Conservation (phyloP, 92 coral and sea anemone species). For the Palythoa heliodiscus region DNA sequence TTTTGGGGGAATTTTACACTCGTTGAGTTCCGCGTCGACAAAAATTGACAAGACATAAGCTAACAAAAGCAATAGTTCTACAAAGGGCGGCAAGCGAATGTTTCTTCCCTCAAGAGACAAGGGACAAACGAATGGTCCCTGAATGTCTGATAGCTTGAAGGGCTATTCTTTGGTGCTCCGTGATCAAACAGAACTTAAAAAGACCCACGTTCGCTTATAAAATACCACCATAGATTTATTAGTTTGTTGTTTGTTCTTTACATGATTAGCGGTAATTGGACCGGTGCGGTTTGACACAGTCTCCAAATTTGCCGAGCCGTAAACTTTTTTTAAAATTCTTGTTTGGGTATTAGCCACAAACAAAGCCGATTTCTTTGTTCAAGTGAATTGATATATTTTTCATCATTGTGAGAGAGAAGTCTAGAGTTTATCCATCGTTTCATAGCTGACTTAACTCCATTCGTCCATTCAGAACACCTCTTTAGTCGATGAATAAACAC, state of each 20-base stretch:
- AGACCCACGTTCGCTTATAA: slow-evolving; percentile 19
- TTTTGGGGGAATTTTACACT: not conserved
- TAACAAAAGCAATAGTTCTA: slow-evolving; percentile 15
- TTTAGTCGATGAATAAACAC: slow-evolving; percentile 45
- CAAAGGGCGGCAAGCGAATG: slow-evolving; percentile 50
- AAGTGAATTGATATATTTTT: slow-evolving; percentile 22
- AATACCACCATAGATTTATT: slow-evolving; percentile 28
- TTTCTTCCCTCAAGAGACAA: slow-evolving; percentile 42
- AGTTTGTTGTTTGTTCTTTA: slow-evolving; percentile 34
- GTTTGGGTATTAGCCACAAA: not conserved
- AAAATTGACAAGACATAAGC: slow-evolving; percentile 28
- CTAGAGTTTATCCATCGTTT: slow-evolving; percentile 12
- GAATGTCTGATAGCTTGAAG: slow-evolving; percentile 61
- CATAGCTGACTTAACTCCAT: slow-evolving; percentile 18
- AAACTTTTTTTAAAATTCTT: not conserved
- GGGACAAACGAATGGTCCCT: slow-evolving; percentile 60
- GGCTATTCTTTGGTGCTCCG: slow-evolving; percentile 20
- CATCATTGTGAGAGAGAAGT: not conserved
- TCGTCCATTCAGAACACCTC: slow-evolving; percentile 31
- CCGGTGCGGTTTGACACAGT: slow-evolving; percentile 35
- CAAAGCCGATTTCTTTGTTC: slow-evolving; percentile 18
- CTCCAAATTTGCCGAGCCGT: slow-evolving; percentile 7
- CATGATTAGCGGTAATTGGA: slow-evolving; percentile 39
- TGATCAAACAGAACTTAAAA: slow-evolving; percentile 21
- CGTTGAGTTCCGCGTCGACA: not conserved